phyloP scores from a whole-genome alignment of 2,113 vertebrate genomes.

The Ictalurus punctatus region DNA sequence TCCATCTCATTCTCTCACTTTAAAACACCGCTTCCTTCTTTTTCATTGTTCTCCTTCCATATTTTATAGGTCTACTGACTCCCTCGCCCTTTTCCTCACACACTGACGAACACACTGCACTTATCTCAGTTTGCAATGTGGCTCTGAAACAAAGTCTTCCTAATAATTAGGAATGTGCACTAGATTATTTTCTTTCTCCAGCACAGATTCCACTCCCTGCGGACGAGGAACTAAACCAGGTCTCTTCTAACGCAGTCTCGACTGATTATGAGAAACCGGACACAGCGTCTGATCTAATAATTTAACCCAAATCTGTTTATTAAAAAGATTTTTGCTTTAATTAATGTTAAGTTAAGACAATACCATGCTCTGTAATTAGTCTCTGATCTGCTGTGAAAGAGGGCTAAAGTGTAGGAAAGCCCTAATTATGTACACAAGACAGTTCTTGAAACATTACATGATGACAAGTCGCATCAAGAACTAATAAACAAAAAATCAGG shows the following conservation, averaged over 20 bases:
- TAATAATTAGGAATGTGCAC: conserved; percentile 3
- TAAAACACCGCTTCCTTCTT: no score
- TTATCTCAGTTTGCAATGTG: background rate
- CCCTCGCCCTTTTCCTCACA: background rate
- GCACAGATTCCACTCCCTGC: background rate
- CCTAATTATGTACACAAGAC: background rate
- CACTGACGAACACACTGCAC: background rate
- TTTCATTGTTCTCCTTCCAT: background rate
- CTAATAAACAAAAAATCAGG: background rate
- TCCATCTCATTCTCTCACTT: background rate
- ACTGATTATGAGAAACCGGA: background rate
- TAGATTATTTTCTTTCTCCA: conserved; percentile 25
- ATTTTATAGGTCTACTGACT: background rate
- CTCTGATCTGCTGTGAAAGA: background rate
- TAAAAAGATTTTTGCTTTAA: conserved; percentile 46
- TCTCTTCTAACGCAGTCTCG: conserved; percentile 1
- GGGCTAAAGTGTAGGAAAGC: background rate
- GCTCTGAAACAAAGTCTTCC: background rate
- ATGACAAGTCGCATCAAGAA: background rate
- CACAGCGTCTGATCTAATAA: background rate
- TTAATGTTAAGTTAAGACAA: conserved; percentile 35
- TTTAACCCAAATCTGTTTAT: conserved; percentile 52
- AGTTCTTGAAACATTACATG: background rate
- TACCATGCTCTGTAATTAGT: background rate
- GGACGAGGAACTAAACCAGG: background rate